These are phyloP conservation scores for Drepana arcuata DNA, from an alignment of 1,140 invertebrate genomes.

Conservation along the genomic window DNA sequence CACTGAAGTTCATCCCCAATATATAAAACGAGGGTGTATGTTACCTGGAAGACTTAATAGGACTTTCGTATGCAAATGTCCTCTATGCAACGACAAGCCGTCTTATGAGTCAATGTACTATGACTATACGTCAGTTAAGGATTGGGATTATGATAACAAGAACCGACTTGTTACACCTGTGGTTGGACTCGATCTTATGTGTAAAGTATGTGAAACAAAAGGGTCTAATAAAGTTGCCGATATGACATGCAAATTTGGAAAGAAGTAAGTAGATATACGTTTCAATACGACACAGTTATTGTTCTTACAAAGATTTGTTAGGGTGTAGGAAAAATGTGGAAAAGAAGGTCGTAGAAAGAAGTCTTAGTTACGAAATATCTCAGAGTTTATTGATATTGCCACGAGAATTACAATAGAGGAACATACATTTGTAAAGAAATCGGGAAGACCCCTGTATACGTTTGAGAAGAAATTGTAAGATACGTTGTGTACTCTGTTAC, in stretches of 20 bases:
- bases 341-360: no score
- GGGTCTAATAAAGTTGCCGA: conserved; percentile 20
- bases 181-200: conserved; percentile 25
- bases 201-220: conserved; percentile 40
- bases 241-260: conserved; percentile 26
- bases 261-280: conserved; percentile 37
- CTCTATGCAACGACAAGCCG: conserved; percentile 48
- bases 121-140: conserved; percentile 30
- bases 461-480: no score
- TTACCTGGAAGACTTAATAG: conserved; percentile 26
- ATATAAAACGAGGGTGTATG: conserved; percentile 42
- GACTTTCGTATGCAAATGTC: conserved; percentile 48
- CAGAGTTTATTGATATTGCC: no score
- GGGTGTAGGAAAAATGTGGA: no score
- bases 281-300: no score
- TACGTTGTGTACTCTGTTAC: no score
- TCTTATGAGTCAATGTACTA: conserved; percentile 32
- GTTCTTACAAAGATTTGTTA: no score
- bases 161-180: conserved; percentile 21
- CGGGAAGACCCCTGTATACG: no score
- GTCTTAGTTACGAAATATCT: no score
- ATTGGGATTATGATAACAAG: conserved; percentile 50
- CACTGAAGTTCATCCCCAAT: conserved; percentile 34
- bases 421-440: no score
- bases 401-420: no score